Evolutionary conservation across 2,888 invertebrate species (phyloP).

Genomic region (Neuroscelio doddi): DNA sequence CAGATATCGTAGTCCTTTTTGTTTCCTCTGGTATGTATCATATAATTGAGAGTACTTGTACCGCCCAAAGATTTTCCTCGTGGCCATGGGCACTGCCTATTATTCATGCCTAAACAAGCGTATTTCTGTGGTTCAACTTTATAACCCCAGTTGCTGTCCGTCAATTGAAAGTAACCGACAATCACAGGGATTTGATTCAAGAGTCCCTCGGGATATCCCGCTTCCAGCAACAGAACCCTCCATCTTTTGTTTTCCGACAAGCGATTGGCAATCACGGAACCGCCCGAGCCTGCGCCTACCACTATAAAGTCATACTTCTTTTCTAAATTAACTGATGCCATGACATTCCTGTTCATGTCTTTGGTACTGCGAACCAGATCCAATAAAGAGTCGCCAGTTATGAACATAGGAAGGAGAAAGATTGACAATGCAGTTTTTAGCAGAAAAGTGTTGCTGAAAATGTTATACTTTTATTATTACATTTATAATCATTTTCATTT

Average conservation of each 20-base stretch:
- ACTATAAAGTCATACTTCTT: slow-evolving; percentile 78
- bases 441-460: slow-evolving; percentile 30
- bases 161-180: slow-evolving; percentile 75
- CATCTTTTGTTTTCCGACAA: slow-evolving; percentile 77
- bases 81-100: slow-evolving; percentile 84
- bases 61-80: slow-evolving; percentile 66
- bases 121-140: slow-evolving; percentile 78
- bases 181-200: slow-evolving; percentile 76
- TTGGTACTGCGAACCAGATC: slow-evolving; percentile 55
- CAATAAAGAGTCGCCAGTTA: slow-evolving; percentile 45
- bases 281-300: slow-evolving; percentile 82
- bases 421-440: slow-evolving; percentile 7
- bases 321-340: slow-evolving; percentile 59
- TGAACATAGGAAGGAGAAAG: slow-evolving; percentile 8
- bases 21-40: slow-evolving; percentile 66
- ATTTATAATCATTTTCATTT: slow-evolving; percentile 1
- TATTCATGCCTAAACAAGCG: slow-evolving; percentile 80
- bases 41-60: slow-evolving; percentile 65
- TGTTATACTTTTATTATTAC: neutral
- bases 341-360: slow-evolving; percentile 47
- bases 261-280: slow-evolving; percentile 81
- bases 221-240: slow-evolving; percentile 80
- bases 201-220: slow-evolving; percentile 75
- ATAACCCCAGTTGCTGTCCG: slow-evolving; percentile 82
- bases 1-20: slow-evolving; percentile 58